Evolutionary conservation across 2,113 vertebrate genomes (phyloP).

Genomic region (Microcebus ravelobensis): DNA sequence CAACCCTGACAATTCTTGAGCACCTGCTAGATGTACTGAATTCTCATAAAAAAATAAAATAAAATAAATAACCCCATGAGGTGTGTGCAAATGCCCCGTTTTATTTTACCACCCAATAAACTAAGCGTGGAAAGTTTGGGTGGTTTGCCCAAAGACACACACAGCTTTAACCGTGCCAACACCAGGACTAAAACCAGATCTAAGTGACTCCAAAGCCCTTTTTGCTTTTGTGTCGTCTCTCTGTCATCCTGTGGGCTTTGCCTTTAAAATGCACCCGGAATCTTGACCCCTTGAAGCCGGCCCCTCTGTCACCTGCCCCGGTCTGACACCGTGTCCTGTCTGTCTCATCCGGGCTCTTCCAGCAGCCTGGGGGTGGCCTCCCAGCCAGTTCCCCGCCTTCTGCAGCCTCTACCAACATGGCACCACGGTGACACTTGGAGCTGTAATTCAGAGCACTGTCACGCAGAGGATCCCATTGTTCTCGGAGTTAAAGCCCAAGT

Average conservation of each 20-base stretch:
- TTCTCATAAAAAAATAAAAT: not conserved
- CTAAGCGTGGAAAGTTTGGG: not conserved
- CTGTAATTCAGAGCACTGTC: not conserved
- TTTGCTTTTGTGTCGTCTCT: not conserved
- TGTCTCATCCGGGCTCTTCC: not conserved
- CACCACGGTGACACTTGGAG: not conserved
- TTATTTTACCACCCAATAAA: slow-evolving; percentile 36
- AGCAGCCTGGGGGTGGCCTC: not conserved
- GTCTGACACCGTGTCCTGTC: not conserved
- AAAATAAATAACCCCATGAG: not conserved
- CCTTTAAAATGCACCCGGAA: not conserved
- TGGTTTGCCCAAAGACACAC: not conserved
- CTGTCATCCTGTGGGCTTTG: not conserved
- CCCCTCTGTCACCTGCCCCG: not conserved
- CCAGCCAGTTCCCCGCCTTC: not conserved
- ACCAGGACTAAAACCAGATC: not conserved
- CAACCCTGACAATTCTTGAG: not conserved
- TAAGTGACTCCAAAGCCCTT: not conserved
- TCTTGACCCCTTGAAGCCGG: not conserved
- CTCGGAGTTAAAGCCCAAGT: not conserved
- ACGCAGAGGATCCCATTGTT: too few relatives aligned
- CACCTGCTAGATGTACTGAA: not conserved
- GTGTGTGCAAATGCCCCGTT: not conserved
- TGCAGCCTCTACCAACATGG: not conserved
- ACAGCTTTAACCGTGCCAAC: not conserved